Evolutionary conservation across 1,140 invertebrate genomes (phyloP).

Genomic region (Calephelis nemesis): DNA sequence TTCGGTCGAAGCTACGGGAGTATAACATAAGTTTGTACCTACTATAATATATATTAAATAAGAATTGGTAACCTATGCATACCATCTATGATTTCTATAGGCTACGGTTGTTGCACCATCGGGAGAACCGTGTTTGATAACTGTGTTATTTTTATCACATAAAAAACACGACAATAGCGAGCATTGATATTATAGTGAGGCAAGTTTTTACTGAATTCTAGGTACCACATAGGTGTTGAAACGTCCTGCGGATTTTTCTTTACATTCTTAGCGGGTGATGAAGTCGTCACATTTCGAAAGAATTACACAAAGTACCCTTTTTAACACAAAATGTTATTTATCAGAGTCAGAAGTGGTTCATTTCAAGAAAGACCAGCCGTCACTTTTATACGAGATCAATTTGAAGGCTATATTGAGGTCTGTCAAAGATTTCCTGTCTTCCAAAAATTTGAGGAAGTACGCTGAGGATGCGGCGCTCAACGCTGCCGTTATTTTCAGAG

Average conservation of each 20-base stretch:
- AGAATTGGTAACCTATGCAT: background rate
- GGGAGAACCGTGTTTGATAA: too few relatives aligned
- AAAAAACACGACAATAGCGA: too few relatives aligned
- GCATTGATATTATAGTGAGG: too few relatives aligned
- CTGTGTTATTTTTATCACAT: too few relatives aligned
- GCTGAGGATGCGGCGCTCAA: conserved; percentile 28
- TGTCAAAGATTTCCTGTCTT: conserved; percentile 35
- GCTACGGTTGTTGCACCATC: too few relatives aligned
- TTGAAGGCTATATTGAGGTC: conserved; percentile 32
- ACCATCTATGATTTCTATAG: background rate
- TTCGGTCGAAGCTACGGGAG: conserved; percentile 24
- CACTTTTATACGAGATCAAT: conserved; percentile 43
- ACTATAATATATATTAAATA: background rate
- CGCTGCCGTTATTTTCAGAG: conserved; percentile 20
- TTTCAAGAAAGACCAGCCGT: conserved; percentile 41
- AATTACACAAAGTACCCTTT: background rate
- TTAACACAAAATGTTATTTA: conserved; percentile 25
- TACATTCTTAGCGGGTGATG: too few relatives aligned
- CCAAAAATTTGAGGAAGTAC: conserved; percentile 32
- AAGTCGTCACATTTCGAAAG: too few relatives aligned
- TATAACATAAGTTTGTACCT: conserved; percentile 34
- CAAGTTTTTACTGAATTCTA: too few relatives aligned
- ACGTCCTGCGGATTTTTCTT: too few relatives aligned
- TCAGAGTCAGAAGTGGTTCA: conserved; percentile 50
- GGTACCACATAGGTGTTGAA: too few relatives aligned